These are phyloP conservation scores for Psilopsiagon aymara DNA, from an alignment of 2,113 vertebrate species.

Conservation along the genomic window DNA sequence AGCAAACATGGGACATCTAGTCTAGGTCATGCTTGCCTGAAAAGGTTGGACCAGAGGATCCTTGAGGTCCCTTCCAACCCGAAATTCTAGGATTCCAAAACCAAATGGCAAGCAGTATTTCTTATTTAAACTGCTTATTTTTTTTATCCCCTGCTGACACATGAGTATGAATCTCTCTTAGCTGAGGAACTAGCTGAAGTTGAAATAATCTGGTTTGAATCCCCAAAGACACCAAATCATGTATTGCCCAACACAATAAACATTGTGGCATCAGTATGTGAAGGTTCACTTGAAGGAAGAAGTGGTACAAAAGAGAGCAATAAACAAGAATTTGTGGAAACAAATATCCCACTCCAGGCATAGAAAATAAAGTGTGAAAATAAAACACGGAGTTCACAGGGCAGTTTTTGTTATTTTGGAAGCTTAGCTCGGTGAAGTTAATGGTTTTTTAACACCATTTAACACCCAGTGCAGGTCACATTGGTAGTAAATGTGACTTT, in stretches of 20 bases:
- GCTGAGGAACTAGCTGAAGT: neutral
- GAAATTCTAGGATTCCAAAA: neutral
- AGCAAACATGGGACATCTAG: slow-evolving; percentile 17
- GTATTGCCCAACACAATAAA: neutral
- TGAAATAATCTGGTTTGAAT: neutral
- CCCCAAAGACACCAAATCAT: neutral
- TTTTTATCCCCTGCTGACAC: neutral
- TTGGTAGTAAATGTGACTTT: neutral
- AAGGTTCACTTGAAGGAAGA: neutral
- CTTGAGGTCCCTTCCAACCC: neutral
- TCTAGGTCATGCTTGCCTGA: neutral
- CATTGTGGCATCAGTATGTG: neutral
- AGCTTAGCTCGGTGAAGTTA: neutral
- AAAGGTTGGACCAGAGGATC: neutral
- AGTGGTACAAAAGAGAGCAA: neutral
- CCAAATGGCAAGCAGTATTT: slow-evolving; percentile 29
- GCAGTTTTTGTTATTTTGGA: neutral
- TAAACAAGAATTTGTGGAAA: neutral
- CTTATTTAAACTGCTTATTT: neutral
- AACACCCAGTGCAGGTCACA: neutral
- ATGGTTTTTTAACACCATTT: neutral
- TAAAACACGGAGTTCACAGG: neutral
- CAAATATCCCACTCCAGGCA: neutral
- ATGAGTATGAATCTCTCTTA: neutral
- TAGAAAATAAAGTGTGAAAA: neutral